Conservation (phyloP, 2,113 vertebrate species). For the Limnothrissa miodon region DNA sequence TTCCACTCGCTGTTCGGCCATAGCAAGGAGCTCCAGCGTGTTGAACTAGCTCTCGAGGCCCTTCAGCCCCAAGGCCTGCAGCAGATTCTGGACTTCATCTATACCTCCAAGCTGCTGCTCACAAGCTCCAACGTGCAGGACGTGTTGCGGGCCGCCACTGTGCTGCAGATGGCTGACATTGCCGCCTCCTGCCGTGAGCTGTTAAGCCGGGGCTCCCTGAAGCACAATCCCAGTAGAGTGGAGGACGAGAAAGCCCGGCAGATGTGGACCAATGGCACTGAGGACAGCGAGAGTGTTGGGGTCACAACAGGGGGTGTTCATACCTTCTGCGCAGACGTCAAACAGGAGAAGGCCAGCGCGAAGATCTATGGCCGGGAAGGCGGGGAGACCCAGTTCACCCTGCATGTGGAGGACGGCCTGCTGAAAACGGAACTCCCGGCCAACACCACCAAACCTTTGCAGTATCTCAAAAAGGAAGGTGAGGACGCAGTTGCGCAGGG, state of each 20-base stretch:
- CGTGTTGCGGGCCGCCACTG: slow-evolving; percentile 77
- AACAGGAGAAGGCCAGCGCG: slow-evolving; percentile 57
- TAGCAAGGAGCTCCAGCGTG: slow-evolving; percentile 84
- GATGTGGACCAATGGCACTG: slow-evolving; percentile 23
- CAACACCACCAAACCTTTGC: slow-evolving; percentile 46
- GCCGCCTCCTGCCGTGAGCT: slow-evolving; percentile 82
- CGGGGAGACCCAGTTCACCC: slow-evolving; percentile 69
- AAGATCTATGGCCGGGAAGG: slow-evolving; percentile 80
- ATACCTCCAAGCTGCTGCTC: slow-evolving; percentile 85
- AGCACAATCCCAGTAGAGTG: slow-evolving; percentile 54
- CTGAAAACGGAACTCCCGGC: slow-evolving; percentile 41
- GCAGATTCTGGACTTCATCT: slow-evolving; percentile 90
- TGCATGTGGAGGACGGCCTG: slow-evolving; percentile 71
- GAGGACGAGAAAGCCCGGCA: slow-evolving; percentile 57
- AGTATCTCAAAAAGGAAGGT: slow-evolving; percentile 80
- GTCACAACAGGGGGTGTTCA: background rate
- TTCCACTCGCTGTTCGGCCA: slow-evolving; percentile 87
- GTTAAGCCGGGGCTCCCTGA: slow-evolving; percentile 75
- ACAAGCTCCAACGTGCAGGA: slow-evolving; percentile 81
- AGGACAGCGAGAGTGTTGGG: background rate
- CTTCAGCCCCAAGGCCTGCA: slow-evolving; percentile 79
- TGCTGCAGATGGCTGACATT: slow-evolving; percentile 85
- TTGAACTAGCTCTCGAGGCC: slow-evolving; percentile 84
- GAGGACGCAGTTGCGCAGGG: slow-evolving; percentile 41
- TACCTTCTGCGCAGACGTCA: slow-evolving; percentile 34